Conservation (phyloP, 2,113 vertebrate species). For the Aplodontia rufa region DNA sequence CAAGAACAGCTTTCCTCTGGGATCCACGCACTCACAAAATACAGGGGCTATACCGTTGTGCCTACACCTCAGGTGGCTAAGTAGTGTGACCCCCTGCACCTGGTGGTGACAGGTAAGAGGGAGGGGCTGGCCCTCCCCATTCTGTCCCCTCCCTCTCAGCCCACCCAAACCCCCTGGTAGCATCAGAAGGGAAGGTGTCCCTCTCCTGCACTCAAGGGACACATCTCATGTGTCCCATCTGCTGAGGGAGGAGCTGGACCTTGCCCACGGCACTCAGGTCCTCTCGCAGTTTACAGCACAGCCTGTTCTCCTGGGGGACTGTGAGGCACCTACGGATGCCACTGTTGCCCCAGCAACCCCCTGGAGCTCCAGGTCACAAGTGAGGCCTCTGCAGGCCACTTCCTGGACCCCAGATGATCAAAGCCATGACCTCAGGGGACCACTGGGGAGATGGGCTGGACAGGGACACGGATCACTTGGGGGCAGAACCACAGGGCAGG, state of each 20-base stretch:
- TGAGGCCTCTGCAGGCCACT: neutral
- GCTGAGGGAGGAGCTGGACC: neutral
- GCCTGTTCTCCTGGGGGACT: neutral
- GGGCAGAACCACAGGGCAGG: too few relatives aligned
- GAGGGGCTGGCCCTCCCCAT: too few relatives aligned
- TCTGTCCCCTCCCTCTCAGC: neutral
- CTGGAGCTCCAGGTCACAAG: conserved; percentile 36
- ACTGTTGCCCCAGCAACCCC: neutral
- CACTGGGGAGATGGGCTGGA: too few relatives aligned
- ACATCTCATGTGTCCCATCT: fast-evolving
- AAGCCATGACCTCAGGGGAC: neutral
- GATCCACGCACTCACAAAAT: fast-evolving
- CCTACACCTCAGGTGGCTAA: fast-evolving
- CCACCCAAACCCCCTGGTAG: neutral
- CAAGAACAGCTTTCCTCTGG: neutral
- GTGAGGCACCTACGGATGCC: neutral
- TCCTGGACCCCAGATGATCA: too few relatives aligned
- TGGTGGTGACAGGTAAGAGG: conserved; percentile 35
- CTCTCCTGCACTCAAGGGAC: fast-evolving
- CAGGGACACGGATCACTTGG: fast-evolving
- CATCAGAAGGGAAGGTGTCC: neutral
- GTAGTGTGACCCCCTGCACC: fast-evolving
- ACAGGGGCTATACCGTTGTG: neutral
- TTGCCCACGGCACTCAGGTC: fast-evolving
- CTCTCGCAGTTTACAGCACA: neutral